Percentiles rank a stretch among this genome's conserved stretches.
These are phyloP conservation scores for Schizothorax lantsangensis DNA, from an alignment of 2,797 vertebrate species.

Conservation along the genomic window DNA sequence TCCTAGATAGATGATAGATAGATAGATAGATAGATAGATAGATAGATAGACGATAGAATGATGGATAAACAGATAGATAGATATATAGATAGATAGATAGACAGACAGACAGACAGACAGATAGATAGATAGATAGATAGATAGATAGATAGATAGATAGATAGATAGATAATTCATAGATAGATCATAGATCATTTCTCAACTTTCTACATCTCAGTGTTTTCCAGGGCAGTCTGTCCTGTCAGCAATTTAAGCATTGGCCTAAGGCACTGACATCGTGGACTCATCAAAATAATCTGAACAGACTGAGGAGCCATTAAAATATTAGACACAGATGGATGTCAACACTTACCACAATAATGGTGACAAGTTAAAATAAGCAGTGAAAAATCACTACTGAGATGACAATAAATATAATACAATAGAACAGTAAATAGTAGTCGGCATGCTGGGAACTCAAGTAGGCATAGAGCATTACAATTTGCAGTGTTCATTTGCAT, in stretches of 20 bases:
- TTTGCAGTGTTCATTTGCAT: neutral
- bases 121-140: no score
- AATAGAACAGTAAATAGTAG: neutral
- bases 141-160: no score
- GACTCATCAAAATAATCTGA: neutral
- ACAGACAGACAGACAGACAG: neutral
- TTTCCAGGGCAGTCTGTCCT: constrained; percentile 3
- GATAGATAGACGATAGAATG: neutral
- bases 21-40: neutral
- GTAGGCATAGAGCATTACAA: neutral
- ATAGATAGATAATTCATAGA: no score
- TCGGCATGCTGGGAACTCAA: neutral
- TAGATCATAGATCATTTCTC: neutral
- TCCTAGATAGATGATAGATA: neutral
- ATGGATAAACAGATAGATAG: no score
- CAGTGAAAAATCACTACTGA: neutral
- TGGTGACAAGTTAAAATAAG: neutral
- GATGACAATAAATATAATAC: neutral
- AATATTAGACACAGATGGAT: constrained; percentile 6
- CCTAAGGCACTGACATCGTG: neutral
- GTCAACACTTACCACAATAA: neutral
- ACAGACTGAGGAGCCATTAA: neutral
- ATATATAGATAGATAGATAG: no score
- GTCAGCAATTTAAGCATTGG: neutral
- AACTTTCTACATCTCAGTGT: neutral